A percentile compares a stretch with the other conserved stretches of the same genome.
phyloP scores from a whole-genome alignment of 2,113 vertebrate genomes.

The Athene noctua region DNA sequence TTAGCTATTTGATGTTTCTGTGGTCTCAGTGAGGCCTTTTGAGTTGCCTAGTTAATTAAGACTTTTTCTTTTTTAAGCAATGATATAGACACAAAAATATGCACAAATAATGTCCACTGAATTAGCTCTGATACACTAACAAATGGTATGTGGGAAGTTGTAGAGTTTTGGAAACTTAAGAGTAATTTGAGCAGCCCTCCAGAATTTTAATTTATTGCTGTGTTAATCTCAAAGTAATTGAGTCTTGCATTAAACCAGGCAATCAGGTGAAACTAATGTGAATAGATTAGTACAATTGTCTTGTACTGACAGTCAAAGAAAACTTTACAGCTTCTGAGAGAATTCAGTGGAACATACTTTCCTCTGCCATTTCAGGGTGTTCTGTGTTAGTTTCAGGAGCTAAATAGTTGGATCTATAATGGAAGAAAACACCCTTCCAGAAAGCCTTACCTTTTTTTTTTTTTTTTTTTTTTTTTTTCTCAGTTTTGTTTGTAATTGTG shows the following conservation, averaged over 20 bases:
- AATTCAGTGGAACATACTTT: not conserved
- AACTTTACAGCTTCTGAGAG: not conserved
- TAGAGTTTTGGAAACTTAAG: not conserved
- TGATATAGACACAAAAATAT: not conserved
- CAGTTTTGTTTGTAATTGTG: not conserved
- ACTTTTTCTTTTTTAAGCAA: not conserved
- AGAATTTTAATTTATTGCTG: conserved; percentile 34
- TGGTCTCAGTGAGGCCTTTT: not conserved
- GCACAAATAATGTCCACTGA: not conserved
- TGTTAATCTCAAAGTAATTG: conserved; percentile 43
- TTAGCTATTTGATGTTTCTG: not conserved
- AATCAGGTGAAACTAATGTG: conserved; percentile 49
- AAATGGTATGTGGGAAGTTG: not conserved
- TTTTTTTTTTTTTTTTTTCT: not conserved
- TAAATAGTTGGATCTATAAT: not conserved
- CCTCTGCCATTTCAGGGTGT: not conserved
- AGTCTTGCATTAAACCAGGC: conserved; percentile 32
- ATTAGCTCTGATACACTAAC: not conserved
- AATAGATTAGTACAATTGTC: conserved; percentile 15
- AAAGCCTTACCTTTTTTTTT: not conserved
- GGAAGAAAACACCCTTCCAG: not conserved
- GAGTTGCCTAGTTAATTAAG: not conserved
- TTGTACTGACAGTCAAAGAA: not conserved
- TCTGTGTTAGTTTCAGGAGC: not conserved
- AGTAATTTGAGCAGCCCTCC: not conserved